phyloP scores from a whole-genome alignment of 64 coral and sea anemone species.

The Pachyseris speciosa region DNA sequence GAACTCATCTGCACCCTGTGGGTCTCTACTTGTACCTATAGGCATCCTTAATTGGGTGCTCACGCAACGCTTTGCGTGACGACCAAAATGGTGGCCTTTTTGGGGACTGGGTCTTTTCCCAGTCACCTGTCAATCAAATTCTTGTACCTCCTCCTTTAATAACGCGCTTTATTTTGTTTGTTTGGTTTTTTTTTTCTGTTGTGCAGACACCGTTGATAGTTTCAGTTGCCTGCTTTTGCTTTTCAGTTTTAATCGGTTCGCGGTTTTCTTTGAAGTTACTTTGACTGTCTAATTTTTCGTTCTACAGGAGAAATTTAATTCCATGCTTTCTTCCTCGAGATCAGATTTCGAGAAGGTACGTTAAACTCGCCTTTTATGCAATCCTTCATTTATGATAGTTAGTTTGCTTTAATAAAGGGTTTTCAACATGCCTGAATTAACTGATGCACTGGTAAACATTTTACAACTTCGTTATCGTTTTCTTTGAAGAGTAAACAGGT shows the following conservation, averaged over 20 bases:
- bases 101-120: too few relatives aligned
- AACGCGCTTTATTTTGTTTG: too few relatives aligned
- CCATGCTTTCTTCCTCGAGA: slow-evolving; percentile 34
- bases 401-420: background rate
- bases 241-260: background rate
- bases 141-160: too few relatives aligned
- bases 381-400: background rate
- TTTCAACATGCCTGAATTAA: background rate
- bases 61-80: too few relatives aligned
- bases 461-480: background rate
- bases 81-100: too few relatives aligned
- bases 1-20: too few relatives aligned
- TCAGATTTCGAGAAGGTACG: slow-evolving; percentile 72
- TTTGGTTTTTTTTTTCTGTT: too few relatives aligned
- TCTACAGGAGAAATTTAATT: slow-evolving; percentile 66
- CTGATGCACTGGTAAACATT: background rate
- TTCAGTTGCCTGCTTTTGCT: too few relatives aligned
- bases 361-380: background rate
- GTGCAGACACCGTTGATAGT: too few relatives aligned
- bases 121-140: too few relatives aligned
- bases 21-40: too few relatives aligned
- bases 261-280: background rate
- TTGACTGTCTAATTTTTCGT: background rate
- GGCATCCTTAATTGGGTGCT: too few relatives aligned
- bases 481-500: slow-evolving; percentile 12